Evolutionary conservation across 1,140 invertebrate genomes (phyloP), one percentile per base, ranked within the genome.

Genomic region (Pseudomyrmex pallidus): DNA sequence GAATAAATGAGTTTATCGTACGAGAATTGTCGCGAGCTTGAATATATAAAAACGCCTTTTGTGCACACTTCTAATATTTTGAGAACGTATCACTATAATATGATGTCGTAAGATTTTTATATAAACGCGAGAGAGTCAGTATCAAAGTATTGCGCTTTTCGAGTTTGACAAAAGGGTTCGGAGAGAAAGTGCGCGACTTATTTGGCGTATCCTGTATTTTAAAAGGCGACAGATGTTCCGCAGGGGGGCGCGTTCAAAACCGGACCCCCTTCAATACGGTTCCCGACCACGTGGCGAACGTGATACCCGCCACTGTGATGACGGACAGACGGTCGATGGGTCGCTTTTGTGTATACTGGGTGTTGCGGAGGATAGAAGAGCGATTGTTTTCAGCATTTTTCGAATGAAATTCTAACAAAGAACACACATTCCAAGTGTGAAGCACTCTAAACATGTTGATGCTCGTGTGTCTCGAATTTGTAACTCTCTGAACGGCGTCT

Each of bases 141-240:
- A 17, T 35, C 20, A 20, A 1, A 13, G n/a, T 52, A 22, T 44
- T 17, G 46, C 17, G 22, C 25, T 25, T 25, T 25, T n/a, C 25
- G 68, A 78, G 25, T 66, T 59, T 54, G 50, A 80, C 66, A 72
- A 50, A 35, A 72, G 54, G 3, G 59, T 59, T 61, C 56, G 25
- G 17, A 56, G 66, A 80, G 76, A 80, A 80, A 77, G 74, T 67
- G 63, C 46, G 10, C 35, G 35, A 77, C 15, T 59, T 9, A 70
- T 59, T 22, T 70, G 64, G 64, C 17, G 3, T 48, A 59, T 77
- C 35, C 74, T 54, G 73, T 52, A 68, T 67, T 77, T 77, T 50
- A 72, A 80, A 80, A 80, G 54, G 8, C 54, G 44, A 12, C 76
- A 80, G 76, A 80, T 80, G 76, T 78, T 78, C 15, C 76, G 20